Percentiles rank a stretch among this genome's conserved stretches.
phyloP scores from a whole-genome alignment of 1,140 invertebrate genomes.

The Lycorma delicatula region DNA sequence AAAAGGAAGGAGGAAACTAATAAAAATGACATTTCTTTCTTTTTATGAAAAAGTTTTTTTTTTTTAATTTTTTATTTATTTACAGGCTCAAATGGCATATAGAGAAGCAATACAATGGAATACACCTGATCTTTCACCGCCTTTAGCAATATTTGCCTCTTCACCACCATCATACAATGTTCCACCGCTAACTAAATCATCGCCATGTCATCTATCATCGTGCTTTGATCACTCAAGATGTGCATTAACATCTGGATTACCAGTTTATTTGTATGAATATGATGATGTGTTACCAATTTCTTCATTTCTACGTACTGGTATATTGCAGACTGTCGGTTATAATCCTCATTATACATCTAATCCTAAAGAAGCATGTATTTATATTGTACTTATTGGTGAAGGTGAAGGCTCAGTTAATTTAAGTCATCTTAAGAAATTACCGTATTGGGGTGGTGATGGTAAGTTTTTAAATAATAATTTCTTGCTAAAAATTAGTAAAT shows the following conservation, averaged over 20 bases:
- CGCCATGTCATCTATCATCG: constrained; percentile 68
- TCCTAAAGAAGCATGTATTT: constrained; percentile 79
- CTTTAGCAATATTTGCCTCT: constrained; percentile 54
- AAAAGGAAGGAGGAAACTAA: too few species aligned
- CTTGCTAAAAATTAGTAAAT: too few species aligned
- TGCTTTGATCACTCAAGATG: constrained; percentile 95
- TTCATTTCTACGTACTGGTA: constrained; percentile 24
- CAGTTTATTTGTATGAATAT: constrained; percentile 73
- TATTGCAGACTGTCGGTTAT: constrained; percentile 42
- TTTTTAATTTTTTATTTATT: too few species aligned
- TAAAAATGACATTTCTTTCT: too few species aligned
- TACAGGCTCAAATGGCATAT: constrained; percentile 74
- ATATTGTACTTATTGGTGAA: constrained; percentile 50
- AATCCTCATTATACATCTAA: constrained; percentile 79
- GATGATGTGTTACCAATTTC: constrained; percentile 18
- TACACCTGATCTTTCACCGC: constrained; percentile 77
- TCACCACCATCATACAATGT: constrained; percentile 31
- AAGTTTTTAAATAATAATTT: constrained; percentile 14
- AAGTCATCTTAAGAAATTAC: constrained; percentile 42
- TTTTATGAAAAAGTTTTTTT: too few species aligned
- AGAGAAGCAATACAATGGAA: constrained; percentile 82
- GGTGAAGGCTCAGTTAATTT: constrained; percentile 18
- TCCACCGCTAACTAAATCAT: constrained; percentile 18
- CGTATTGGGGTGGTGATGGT: constrained; percentile 91
- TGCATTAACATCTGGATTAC: constrained; percentile 85